Evolutionary conservation across 2,797 vertebrate genomes (phyloP).

Genomic region (Poeciliopsis infans): DNA sequence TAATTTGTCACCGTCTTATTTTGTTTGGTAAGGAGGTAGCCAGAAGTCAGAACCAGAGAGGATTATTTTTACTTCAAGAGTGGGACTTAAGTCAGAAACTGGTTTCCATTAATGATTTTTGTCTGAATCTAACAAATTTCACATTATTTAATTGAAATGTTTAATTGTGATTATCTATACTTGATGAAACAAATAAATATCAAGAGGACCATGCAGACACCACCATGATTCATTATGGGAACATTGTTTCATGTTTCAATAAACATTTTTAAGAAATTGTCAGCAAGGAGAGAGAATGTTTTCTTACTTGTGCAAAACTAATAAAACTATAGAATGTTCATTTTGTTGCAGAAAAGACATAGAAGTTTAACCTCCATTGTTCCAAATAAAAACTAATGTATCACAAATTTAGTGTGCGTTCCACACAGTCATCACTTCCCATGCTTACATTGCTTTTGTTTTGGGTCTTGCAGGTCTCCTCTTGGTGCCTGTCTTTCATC

Average conservation of each 20-base stretch:
- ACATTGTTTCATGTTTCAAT: neutral
- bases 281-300: neutral
- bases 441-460: constrained; percentile 74
- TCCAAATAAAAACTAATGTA: neutral
- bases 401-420: neutral
- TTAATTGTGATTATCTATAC: neutral
- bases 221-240: neutral
- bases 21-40: constrained; percentile 7
- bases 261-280: neutral
- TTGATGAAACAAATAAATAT: neutral
- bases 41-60: constrained; percentile 10
- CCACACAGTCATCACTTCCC: neutral
- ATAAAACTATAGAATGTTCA: neutral
- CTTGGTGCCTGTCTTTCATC: constrained; percentile 89
- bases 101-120: neutral
- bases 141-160: neutral
- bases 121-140: neutral
- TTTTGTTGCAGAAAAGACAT: neutral
- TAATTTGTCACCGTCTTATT: constrained; percentile 15
- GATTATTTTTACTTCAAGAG: too few relatives aligned
- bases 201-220: neutral
- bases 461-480: constrained; percentile 87
- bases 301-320: neutral
- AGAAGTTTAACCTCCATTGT: neutral
- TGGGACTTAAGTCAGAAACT: neutral